Conservation (phyloP, 2,113 vertebrate genomes). For the Sylvilagus bachmani region DNA sequence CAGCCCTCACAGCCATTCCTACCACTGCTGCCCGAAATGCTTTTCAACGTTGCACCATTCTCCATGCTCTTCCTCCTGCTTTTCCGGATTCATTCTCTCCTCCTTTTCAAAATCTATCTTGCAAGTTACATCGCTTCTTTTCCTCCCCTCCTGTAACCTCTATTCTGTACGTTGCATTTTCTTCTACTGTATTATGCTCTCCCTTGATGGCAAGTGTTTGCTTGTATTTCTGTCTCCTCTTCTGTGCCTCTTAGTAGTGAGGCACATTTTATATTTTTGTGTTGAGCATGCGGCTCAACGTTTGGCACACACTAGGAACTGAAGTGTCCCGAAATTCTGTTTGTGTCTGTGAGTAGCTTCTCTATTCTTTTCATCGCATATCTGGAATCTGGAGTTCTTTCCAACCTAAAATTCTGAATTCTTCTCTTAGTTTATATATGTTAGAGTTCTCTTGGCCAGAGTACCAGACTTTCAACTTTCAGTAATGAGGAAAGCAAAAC, state of each 20-base stretch:
- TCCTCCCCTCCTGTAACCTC: not conserved
- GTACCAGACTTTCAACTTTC: slow-evolving; percentile 16
- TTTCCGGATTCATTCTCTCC: not conserved
- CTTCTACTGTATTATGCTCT: not conserved
- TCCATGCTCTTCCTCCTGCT: not conserved
- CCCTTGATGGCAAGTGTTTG: not conserved
- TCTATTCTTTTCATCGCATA: not conserved
- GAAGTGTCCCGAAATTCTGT: not conserved
- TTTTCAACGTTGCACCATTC: not conserved
- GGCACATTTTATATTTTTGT: not conserved
- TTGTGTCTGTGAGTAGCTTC: not conserved
- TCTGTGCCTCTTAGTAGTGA: not conserved
- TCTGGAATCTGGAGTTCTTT: not conserved
- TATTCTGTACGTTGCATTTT: not conserved
- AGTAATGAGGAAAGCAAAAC: slow-evolving; percentile 34
- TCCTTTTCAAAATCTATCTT: not conserved
- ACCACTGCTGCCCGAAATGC: accelerated
- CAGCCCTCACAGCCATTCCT: not conserved
- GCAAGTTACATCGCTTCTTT: not conserved
- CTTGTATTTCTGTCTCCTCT: not conserved
- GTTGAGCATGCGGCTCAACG: not conserved
- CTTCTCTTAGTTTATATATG: not conserved
- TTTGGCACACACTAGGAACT: accelerated
- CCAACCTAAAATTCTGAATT: not conserved
- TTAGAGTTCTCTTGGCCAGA: not conserved